phyloP scores from a whole-genome alignment of 2,113 vertebrate species.

The Hystrix cristata region DNA sequence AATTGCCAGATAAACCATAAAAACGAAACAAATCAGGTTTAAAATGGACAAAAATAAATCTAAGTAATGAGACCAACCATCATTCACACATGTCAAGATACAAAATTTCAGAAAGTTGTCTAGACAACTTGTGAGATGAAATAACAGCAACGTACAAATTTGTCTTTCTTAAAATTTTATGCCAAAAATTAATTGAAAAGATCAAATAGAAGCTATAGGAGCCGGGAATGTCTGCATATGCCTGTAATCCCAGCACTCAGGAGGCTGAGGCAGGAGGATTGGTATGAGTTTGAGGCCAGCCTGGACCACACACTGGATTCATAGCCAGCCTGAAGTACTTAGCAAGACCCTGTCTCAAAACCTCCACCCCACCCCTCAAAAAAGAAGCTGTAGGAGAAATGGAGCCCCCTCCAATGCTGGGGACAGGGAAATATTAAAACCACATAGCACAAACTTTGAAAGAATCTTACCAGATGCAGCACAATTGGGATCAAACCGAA shows the following conservation, averaged over 20 bases:
- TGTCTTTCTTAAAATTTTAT: not conserved
- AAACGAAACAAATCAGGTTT: not conserved
- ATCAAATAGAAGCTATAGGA: not conserved
- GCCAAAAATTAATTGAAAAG: not conserved
- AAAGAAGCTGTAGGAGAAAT: not conserved
- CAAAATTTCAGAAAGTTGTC: not conserved
- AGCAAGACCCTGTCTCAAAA: too few relatives aligned
- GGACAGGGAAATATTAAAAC: not conserved
- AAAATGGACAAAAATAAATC: not conserved
- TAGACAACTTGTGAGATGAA: not conserved
- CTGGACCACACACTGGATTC: too few relatives aligned
- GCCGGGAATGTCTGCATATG: not conserved
- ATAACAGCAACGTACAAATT: not conserved
- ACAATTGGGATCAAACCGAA: not conserved
- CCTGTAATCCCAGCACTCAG: too few relatives aligned
- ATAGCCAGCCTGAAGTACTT: too few relatives aligned
- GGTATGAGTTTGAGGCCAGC: too few relatives aligned
- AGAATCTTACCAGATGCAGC: not conserved
- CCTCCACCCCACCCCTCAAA: not conserved
- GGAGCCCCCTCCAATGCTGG: not conserved
- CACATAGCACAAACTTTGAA: not conserved
- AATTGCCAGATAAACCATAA: conserved; percentile 8
- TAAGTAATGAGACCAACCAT: not conserved
- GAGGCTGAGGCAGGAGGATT: too few relatives aligned
- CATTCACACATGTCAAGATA: not conserved